These are phyloP conservation scores for Delphinus delphis DNA, from an alignment of 2,113 vertebrate species.

Conservation along the genomic window DNA sequence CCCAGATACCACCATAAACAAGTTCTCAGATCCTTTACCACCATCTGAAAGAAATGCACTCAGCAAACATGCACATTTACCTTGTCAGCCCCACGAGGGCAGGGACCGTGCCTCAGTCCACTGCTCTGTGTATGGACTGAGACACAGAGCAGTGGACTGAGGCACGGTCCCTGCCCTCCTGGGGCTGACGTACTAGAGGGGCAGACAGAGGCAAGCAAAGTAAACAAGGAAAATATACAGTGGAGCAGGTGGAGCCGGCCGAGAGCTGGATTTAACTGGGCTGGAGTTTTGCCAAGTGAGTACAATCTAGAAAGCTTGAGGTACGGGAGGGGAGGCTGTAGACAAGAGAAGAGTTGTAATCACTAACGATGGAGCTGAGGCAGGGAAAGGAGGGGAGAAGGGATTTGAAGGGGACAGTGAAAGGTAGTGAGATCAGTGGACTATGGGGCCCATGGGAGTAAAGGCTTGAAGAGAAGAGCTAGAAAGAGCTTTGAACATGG, in stretches of 20 bases:
- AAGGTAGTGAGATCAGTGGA: background rate
- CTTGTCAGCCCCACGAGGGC: too few species aligned
- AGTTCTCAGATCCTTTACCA: background rate
- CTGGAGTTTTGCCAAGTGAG: background rate
- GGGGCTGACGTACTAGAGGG: background rate
- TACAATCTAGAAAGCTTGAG: background rate
- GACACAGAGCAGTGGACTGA: background rate
- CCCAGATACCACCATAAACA: accelerated
- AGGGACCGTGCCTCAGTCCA: too few species aligned
- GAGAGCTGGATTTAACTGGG: background rate
- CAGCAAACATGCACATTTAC: background rate
- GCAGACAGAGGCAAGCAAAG: background rate
- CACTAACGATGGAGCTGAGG: background rate
- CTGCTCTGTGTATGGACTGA: too few species aligned
- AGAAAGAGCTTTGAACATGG: background rate
- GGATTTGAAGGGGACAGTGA: background rate
- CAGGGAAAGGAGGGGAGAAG: background rate
- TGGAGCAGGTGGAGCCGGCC: background rate
- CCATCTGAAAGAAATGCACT: background rate
- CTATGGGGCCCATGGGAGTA: background rate
- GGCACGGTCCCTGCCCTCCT: background rate
- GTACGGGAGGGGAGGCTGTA: too few species aligned
- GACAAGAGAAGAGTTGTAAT: background rate
- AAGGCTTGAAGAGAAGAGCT: background rate
- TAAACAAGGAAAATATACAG: background rate